Conservation (phyloP, 2,797 vertebrate species). For the Prionace glauca region DNA sequence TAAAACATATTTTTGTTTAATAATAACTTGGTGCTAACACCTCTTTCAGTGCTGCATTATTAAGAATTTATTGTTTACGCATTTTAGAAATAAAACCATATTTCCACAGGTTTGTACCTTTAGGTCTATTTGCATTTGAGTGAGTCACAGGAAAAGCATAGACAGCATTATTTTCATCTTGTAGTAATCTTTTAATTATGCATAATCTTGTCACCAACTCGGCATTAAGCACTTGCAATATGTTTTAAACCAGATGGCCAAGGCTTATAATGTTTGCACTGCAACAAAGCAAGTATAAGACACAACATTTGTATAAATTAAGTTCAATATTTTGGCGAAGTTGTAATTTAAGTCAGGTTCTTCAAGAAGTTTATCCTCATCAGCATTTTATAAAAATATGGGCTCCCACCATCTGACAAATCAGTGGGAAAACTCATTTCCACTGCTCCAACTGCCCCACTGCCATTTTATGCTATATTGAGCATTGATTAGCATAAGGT, state of each 20-base stretch:
- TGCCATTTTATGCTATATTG: no score
- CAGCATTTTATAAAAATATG: background rate
- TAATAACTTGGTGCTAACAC: background rate
- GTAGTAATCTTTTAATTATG: slow-evolving; percentile 57
- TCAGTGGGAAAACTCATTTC: no score
- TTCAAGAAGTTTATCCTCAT: background rate
- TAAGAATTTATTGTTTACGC: background rate
- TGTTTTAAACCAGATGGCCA: slow-evolving; percentile 37
- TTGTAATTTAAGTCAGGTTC: background rate
- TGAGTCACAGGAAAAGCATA: slow-evolving; percentile 39
- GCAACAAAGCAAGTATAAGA: background rate
- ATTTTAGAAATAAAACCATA: background rate
- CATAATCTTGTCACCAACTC: slow-evolving; percentile 46
- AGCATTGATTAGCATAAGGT: no score
- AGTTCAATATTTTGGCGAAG: background rate
- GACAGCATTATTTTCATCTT: slow-evolving; percentile 40
- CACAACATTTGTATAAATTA: background rate
- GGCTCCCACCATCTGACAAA: background rate
- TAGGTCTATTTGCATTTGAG: slow-evolving; percentile 42
- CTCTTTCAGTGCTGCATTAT: background rate
- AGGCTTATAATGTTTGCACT: slow-evolving; percentile 39
- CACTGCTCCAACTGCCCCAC: no score
- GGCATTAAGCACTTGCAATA: slow-evolving; percentile 40
- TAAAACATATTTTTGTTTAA: background rate
- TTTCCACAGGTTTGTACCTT: background rate